phyloP scores from a whole-genome alignment of 2,888 invertebrate genomes.

The Eilema caniola region DNA sequence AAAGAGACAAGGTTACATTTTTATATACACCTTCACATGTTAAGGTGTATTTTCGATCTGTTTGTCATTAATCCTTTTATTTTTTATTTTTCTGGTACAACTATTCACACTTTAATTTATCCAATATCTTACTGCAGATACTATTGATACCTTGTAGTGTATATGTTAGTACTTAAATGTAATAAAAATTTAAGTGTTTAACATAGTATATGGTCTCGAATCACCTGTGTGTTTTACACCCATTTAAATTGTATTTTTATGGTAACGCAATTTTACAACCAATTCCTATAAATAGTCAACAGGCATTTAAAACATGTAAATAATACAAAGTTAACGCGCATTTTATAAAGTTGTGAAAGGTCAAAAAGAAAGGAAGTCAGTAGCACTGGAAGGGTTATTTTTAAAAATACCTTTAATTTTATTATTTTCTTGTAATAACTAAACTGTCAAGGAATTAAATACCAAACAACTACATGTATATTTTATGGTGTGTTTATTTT shows the following conservation, averaged over 20 bases:
- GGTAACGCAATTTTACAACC: background rate
- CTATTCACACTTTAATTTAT: background rate
- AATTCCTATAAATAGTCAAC: slow-evolving; percentile 9
- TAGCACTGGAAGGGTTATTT: slow-evolving; percentile 8
- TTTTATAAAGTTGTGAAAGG: slow-evolving; percentile 5
- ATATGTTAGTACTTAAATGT: background rate
- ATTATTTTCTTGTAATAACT: slow-evolving; percentile 13
- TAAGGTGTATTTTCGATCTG: no score
- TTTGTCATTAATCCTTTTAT: background rate
- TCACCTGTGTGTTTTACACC: slow-evolving; percentile 11
- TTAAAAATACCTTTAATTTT: slow-evolving; percentile 7
- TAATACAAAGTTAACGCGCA: slow-evolving; percentile 9
- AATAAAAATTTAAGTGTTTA: slow-evolving; percentile 4
- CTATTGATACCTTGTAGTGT: background rate
- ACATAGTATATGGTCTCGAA: background rate
- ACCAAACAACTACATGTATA: background rate
- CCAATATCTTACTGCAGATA: background rate
- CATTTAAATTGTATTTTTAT: slow-evolving; percentile 7
- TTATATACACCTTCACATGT: no score
- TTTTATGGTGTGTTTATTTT: slow-evolving; percentile 4
- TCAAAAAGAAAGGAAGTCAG: background rate
- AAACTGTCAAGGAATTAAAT: slow-evolving; percentile 1
- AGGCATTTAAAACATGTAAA: background rate
- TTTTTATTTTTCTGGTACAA: background rate
- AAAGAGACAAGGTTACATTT: no score